phyloP scores from a whole-genome alignment of 2,888 invertebrate species.

The Hydropsyche betteni region DNA sequence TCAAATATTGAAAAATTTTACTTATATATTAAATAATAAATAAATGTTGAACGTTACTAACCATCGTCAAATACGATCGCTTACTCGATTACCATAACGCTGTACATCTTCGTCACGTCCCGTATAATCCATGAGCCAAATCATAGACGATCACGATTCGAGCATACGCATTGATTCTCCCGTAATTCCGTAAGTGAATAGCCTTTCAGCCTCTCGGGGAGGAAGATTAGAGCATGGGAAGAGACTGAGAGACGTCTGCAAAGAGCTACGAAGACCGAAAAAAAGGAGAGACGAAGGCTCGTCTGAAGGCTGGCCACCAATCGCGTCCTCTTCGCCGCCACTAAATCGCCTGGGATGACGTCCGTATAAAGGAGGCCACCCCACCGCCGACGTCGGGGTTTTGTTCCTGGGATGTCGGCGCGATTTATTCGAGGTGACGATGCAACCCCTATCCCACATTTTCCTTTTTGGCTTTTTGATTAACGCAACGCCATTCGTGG shows the following conservation, averaged over 20 bases:
- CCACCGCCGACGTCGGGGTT: background rate
- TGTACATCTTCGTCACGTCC: too few species aligned
- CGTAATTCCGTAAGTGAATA: too few species aligned
- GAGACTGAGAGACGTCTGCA: background rate
- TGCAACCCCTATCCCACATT: slow-evolving; percentile 25
- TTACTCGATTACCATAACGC: too few species aligned
- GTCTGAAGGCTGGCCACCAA: background rate
- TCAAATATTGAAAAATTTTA: too few species aligned
- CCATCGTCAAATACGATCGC: too few species aligned
- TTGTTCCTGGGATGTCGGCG: slow-evolving; percentile 20
- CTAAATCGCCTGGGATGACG: slow-evolving; percentile 28
- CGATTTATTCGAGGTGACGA: slow-evolving; percentile 38
- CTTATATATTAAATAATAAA: too few species aligned
- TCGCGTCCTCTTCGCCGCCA: slow-evolving; percentile 19
- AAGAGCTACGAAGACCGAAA: background rate
- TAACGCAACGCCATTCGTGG: background rate
- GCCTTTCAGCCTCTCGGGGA: background rate
- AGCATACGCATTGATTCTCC: too few species aligned
- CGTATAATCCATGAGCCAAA: too few species aligned
- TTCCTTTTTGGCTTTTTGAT: background rate
- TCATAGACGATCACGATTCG: too few species aligned
- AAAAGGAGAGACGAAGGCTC: background rate
- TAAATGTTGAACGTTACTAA: too few species aligned
- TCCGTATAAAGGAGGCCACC: slow-evolving; percentile 8
- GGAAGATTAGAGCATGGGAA: background rate